Conservation (phyloP, 1,140 invertebrate species). For the Gryllus bimaculatus region DNA sequence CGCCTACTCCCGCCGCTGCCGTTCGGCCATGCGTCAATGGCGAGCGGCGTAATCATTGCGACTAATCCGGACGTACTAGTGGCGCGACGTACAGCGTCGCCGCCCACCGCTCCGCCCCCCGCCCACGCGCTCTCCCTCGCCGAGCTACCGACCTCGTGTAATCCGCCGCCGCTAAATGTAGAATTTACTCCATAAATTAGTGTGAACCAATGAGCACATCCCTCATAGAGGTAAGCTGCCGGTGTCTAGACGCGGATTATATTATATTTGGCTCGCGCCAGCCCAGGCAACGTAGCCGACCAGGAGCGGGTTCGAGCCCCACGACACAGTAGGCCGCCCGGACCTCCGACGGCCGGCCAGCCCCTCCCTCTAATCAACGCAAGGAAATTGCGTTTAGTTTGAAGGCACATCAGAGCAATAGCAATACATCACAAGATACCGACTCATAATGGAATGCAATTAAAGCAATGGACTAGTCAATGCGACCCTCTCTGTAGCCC, state of each 20-base stretch:
- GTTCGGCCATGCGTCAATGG: not conserved
- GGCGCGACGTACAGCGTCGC: not conserved
- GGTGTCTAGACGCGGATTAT: not conserved
- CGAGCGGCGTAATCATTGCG: not conserved
- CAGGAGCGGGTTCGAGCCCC: too few relatives aligned
- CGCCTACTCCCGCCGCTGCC: not conserved
- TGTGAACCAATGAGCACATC: conserved; percentile 3
- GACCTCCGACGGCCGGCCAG: not conserved
- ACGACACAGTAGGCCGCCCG: too few relatives aligned
- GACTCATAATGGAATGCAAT: not conserved
- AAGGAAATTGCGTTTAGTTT: conserved; percentile 5
- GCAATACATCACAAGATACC: conserved; percentile 1
- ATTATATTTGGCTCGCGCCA: not conserved
- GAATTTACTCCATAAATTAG: conserved; percentile 1
- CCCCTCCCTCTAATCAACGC: not conserved
- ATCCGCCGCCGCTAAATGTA: not conserved
- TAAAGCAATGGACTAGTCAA: not conserved
- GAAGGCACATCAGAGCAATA: not conserved
- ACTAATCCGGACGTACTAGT: not conserved
- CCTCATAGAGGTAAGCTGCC: not conserved
- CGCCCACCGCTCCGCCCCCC: too few relatives aligned
- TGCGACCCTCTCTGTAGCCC: not conserved
- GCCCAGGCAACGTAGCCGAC: too few relatives aligned
- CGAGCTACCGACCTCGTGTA: not conserved
- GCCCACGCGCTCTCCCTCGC: not conserved